Percentiles rank a stretch among this genome's conserved stretches.
These are phyloP conservation scores for Terrapene triunguis DNA, from an alignment of 2,113 vertebrate genomes.

Conservation along the genomic window DNA sequence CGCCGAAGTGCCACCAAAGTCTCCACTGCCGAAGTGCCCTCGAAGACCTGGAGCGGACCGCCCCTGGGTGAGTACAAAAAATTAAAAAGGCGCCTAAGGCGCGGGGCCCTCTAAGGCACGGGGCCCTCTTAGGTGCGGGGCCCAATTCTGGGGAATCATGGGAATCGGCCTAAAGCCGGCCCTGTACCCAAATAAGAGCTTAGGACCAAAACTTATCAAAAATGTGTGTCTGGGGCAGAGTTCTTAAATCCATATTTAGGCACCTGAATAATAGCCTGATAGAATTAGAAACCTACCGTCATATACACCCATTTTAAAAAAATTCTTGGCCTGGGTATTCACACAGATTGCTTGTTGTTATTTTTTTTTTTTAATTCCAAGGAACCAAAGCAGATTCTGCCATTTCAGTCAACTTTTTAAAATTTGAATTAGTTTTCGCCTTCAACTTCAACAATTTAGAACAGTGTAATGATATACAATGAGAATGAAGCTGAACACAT, in stretches of 20 bases:
- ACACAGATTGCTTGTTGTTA: background rate
- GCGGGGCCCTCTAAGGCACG: no score
- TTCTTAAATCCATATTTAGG: accelerated
- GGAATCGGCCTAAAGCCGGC: no score
- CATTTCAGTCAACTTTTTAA: conserved; percentile 20
- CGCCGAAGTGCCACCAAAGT: no score
- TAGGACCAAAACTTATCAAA: background rate
- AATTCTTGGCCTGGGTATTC: background rate
- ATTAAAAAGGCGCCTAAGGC: no score
- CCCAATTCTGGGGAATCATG: no score
- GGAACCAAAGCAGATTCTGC: background rate
- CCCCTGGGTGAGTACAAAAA: no score
- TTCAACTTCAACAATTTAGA: background rate
- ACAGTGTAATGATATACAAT: background rate
- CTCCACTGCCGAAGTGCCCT: no score
- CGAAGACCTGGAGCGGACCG: no score
- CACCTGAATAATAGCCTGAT: background rate
- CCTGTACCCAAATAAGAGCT: background rate
- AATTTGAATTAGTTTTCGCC: background rate
- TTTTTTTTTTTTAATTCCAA: background rate
- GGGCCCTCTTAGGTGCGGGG: no score
- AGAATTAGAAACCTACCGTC: background rate
- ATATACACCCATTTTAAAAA: background rate
- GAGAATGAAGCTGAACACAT: background rate
- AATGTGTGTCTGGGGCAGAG: background rate